phyloP scores from a whole-genome alignment of 2,888 invertebrate genomes.

The Sicus ferrugineus region DNA sequence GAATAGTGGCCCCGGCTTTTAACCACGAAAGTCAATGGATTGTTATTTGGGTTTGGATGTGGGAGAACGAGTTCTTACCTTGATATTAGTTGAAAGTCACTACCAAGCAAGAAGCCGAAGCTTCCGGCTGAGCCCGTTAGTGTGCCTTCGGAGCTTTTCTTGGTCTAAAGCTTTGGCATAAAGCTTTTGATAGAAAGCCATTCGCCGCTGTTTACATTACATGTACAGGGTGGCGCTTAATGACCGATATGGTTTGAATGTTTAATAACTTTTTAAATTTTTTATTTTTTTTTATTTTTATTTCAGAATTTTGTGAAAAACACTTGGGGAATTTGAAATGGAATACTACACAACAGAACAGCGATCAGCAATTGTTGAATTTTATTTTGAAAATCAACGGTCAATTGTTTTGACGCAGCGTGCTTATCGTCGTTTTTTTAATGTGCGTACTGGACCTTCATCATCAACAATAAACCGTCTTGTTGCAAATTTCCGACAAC shows the following conservation, averaged over 20 bases:
- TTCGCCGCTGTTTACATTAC: too few species aligned
- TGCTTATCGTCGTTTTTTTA: slow-evolving; percentile 2
- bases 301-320: too few species aligned
- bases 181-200: too few species aligned
- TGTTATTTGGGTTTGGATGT: too few species aligned
- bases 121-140: too few species aligned
- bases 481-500: slow-evolving; percentile 7
- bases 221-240: background rate
- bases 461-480: slow-evolving; percentile 3
- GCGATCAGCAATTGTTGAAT: background rate
- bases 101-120: too few species aligned
- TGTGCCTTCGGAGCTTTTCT: too few species aligned
- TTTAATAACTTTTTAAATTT: background rate
- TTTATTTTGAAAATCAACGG: slow-evolving; percentile 13
- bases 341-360: slow-evolving; percentile 10
- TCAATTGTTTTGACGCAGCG: background rate
- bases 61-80: too few species aligned
- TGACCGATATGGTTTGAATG: slow-evolving; percentile 1
- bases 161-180: too few species aligned
- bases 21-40: too few species aligned
- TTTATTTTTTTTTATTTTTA: background rate
- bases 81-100: too few species aligned
- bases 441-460: slow-evolving; percentile 9
- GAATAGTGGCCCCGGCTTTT: too few species aligned
- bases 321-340: background rate